Conservation (phyloP, 2,888 invertebrate species). For the Anthophora plumipes region DNA sequence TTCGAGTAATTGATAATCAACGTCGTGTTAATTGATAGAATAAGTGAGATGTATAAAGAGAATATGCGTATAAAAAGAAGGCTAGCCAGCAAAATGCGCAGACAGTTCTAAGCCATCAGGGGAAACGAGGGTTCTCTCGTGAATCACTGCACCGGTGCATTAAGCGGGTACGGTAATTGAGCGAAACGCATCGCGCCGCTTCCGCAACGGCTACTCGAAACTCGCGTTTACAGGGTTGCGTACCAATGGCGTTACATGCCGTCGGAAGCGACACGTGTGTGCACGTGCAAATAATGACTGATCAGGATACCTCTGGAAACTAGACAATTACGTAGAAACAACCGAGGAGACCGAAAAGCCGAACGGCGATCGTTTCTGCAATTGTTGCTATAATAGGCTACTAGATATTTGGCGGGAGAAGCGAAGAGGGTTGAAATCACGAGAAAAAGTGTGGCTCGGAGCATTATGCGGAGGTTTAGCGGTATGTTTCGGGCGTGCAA, state of each 20-base stretch:
- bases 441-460: constrained; percentile 8
- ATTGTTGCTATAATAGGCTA: no score
- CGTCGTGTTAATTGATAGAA: constrained; percentile 11
- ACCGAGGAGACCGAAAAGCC: no score
- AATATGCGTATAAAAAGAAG: constrained; percentile 18
- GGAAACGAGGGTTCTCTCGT: constrained; percentile 34
- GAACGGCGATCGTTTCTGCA: no score
- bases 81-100: neutral
- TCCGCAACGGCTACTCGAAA: constrained; percentile 57
- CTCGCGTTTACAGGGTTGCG: constrained; percentile 34
- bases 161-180: constrained; percentile 57
- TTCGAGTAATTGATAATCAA: constrained; percentile 43
- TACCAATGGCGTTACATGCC: constrained; percentile 55
- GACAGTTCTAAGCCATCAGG: constrained; percentile 22
- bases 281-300: constrained; percentile 69
- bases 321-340: no score
- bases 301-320: no score
- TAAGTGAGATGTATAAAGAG: constrained; percentile 10
- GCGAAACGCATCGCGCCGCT: constrained; percentile 53
- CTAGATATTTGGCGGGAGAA: no score
- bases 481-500: constrained; percentile 66
- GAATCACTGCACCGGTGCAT: constrained; percentile 55
- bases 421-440: neutral
- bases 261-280: constrained; percentile 63
- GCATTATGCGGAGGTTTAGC: constrained; percentile 31